Evolutionary conservation across 1,140 invertebrate genomes (phyloP), one percentile per base, ranked within the genome.

Genomic region (Lepidostoma basale): DNA sequence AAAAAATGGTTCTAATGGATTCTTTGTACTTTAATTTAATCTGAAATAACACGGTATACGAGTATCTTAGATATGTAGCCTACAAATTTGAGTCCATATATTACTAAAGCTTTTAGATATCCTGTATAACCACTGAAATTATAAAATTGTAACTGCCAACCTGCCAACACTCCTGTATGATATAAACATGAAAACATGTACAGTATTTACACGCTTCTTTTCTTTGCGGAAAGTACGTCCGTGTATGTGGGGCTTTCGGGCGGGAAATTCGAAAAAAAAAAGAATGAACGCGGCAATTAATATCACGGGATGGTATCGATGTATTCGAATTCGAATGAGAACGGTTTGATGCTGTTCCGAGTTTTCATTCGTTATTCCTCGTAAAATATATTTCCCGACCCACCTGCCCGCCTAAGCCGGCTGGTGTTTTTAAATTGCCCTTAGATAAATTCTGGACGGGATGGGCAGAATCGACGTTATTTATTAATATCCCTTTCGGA

Each of bases 221-320:
- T n/a, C n/a, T n/a, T n/a, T n/a, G n/a, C n/a, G n/a, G n/a, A n/a
- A n/a, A n/a, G n/a, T n/a, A n/a, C n/a, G n/a, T n/a, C n/a, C n/a
- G n/a, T n/a, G n/a, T n/a, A n/a, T n/a, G 30, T 12, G 49, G 49
- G 25, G 47, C 47, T 33, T 5, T 6, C 23, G 9, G 8, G 22
- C 23, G 49, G 49, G 49, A 54, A 54, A 45, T 28, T 18, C 16
- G 28, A 18, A 26, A 26, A 54, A 28, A 26, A 14, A 16, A 18
- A 54, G 30, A 54, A 54, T 54, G 30, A 54, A 18, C 49, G 28
- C 49, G 12, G 25, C 30, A 28, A 54, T 54, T 54, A 54, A 54
- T 54, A 54, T 54, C 25, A 12, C 23, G 3, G 25, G 49, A 54
- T 54, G 3, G 30, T 54, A 54, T 54, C 49, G 49, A 54, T 54